Conservation (phyloP, 2,113 vertebrate genomes). For the Willisornis vidua region DNA sequence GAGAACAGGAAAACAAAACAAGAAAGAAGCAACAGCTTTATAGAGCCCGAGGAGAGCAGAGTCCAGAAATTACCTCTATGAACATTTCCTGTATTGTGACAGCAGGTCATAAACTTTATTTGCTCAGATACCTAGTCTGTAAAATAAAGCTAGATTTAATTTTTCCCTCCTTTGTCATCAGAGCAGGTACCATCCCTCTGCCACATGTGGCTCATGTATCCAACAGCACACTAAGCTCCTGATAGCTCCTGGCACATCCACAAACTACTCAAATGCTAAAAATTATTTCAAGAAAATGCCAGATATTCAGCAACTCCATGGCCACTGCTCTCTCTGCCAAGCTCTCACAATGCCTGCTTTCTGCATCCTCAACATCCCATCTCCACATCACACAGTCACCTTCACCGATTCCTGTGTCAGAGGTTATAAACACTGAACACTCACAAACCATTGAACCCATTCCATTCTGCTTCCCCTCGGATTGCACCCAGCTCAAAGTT, state of each 20-base stretch:
- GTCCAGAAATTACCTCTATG: background rate
- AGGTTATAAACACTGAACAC: background rate
- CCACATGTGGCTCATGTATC: background rate
- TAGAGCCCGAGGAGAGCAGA: background rate
- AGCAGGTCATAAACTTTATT: background rate
- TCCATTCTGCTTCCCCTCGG: background rate
- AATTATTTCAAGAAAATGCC: background rate
- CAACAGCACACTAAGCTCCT: background rate
- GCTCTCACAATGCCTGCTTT: background rate
- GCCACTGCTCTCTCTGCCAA: background rate
- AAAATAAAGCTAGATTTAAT: background rate
- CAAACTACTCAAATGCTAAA: background rate
- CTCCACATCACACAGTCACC: background rate
- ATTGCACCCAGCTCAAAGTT: background rate
- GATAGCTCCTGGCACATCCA: background rate
- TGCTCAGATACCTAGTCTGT: background rate
- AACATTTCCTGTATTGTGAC: background rate
- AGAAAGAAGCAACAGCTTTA: background rate
- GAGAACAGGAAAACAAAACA: background rate
- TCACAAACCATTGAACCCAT: background rate
- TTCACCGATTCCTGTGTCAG: background rate
- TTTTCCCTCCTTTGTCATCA: background rate
- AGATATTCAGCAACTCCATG: background rate
- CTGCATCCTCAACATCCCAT: accelerated
- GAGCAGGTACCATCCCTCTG: background rate